These are phyloP conservation scores for Drosophila yakuba DNA, from an alignment of 1,140 invertebrate species.

Conservation along the genomic window DNA sequence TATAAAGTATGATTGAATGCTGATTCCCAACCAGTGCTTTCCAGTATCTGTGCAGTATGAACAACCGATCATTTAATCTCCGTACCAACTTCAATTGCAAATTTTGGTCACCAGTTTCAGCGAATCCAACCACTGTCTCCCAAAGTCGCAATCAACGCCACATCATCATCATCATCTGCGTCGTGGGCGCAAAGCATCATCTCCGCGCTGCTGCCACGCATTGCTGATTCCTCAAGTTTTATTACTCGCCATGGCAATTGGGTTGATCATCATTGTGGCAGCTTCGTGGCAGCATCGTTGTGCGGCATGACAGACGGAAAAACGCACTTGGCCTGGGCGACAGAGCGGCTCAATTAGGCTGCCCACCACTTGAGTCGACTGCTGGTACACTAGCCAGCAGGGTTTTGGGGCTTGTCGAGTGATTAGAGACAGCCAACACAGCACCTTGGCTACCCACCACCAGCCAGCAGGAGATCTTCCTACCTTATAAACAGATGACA, in stretches of 20 bases:
- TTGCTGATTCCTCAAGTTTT: conserved; percentile 70
- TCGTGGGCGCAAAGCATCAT: conserved; percentile 73
- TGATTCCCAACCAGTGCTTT: too few relatives aligned
- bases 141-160: conserved; percentile 39
- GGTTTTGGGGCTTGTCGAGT: conserved; percentile 59
- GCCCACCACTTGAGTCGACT: conserved; percentile 64
- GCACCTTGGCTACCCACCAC: conserved; percentile 22
- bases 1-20: neutral
- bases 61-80: neutral
- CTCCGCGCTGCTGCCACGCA: conserved; percentile 65
- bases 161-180: conserved; percentile 25
- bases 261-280: conserved; percentile 61
- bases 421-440: conserved; percentile 50
- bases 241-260: conserved; percentile 67
- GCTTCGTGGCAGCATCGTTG: conserved; percentile 21
- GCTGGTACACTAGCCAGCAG: conserved; percentile 38
- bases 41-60: too few relatives aligned
- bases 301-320: conserved; percentile 56
- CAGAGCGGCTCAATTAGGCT: conserved; percentile 75
- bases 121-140: conserved; percentile 25
- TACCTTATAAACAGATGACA: conserved; percentile 19
- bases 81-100: neutral
- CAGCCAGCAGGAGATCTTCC: conserved; percentile 41
- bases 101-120: neutral
- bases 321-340: conserved; percentile 60